A percentile compares a stretch with the other conserved stretches of the same genome.
phyloP scores from a whole-genome alignment of 1,140 invertebrate genomes.

The Procambarus clarkii region DNA sequence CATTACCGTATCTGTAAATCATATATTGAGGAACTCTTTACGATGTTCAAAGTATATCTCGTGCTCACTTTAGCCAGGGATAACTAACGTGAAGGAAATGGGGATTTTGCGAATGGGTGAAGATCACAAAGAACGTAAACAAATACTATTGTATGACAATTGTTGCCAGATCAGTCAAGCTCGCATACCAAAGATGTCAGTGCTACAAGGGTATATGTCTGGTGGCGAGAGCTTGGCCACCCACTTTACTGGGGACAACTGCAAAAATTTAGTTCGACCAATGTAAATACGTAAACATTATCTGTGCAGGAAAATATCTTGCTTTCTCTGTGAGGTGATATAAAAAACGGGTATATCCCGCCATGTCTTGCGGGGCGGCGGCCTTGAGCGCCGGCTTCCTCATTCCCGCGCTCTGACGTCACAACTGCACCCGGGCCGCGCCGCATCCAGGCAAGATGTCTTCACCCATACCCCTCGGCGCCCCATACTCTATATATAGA shows the following conservation, averaged over 20 bases:
- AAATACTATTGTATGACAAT: neutral
- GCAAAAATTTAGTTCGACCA: too few relatives aligned
- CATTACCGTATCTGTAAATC: neutral
- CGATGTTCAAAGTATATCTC: neutral
- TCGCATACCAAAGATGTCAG: neutral
- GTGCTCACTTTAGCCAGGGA: too few relatives aligned
- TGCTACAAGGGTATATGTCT: neutral
- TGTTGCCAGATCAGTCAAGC: neutral
- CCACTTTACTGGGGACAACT: neutral
- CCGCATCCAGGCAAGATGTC: neutral
- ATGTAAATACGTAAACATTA: neutral
- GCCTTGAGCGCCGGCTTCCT: constrained; percentile 7
- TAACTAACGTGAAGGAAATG: neutral
- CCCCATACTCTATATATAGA: neutral
- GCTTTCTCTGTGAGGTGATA: neutral
- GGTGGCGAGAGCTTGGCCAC: neutral
- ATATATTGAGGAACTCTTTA: neutral
- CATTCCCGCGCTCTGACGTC: constrained; percentile 7
- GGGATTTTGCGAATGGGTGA: neutral
- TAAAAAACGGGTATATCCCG: constrained; percentile 12
- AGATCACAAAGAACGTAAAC: neutral
- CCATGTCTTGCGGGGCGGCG: neutral
- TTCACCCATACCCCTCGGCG: neutral
- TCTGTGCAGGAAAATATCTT: neutral
- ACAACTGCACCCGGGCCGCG: neutral